These are phyloP conservation scores for Spea multiplicata DNA, from an alignment of 2,113 vertebrate species.

Conservation along the genomic window DNA sequence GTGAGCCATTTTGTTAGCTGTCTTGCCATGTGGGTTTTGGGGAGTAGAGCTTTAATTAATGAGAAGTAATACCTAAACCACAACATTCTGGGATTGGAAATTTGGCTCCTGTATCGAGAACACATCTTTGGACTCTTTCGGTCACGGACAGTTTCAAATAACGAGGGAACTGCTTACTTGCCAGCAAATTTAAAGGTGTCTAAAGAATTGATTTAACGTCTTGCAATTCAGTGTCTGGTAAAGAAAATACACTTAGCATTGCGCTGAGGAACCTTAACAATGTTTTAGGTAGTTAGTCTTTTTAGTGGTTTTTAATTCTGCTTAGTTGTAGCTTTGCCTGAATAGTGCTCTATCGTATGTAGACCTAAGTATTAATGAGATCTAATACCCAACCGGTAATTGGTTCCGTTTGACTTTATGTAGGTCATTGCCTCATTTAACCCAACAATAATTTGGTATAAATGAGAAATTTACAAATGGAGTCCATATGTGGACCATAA, in stretches of 20 bases:
- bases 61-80: neutral
- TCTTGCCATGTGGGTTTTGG: neutral
- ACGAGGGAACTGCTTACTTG: neutral
- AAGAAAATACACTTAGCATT: neutral
- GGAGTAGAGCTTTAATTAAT: neutral
- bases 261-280: neutral
- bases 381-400: slow-evolving; percentile 8
- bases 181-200: slow-evolving; percentile 1
- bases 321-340: neutral
- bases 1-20: too few relatives aligned
- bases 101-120: neutral
- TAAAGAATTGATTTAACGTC: neutral
- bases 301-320: neutral
- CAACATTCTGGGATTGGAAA: neutral
- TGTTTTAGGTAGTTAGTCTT: neutral
- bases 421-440: slow-evolving; percentile 7
- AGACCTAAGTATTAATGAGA: neutral
- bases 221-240: neutral
- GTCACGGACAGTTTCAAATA: neutral
- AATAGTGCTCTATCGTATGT: neutral
- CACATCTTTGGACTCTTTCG: neutral
- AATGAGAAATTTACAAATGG: slow-evolving; percentile 24
- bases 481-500: slow-evolving; percentile 7
- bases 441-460: slow-evolving; percentile 16
- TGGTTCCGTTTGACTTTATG: slow-evolving; percentile 10